Evolutionary conservation across 2,113 vertebrate species (phyloP), one percentile per base, ranked within the genome.

Genomic region (Corydoras maculifer): DNA sequence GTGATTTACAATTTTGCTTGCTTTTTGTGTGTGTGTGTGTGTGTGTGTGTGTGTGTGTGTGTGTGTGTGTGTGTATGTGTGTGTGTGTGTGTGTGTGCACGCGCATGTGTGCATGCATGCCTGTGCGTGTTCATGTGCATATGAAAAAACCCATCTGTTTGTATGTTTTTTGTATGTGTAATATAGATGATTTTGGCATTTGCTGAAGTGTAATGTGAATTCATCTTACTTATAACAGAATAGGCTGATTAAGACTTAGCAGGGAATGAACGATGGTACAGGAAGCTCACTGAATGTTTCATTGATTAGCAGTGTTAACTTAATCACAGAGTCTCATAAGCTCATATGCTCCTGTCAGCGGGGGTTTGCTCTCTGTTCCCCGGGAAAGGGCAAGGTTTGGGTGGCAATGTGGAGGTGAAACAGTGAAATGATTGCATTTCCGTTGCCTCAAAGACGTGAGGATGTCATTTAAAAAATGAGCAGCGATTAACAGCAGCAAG

Each of bases 271-370:
- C 85, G 82, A 83, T 84, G 84, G 84, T 85, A 82, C 87, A 89
- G 89, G 88, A 88, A 89, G 84, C 83, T 81, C 81, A 78, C 83
- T 90, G 88, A 90, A 90, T 90, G 86, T 87, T 86, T 85, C 87
- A 88, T 89, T 90, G 89, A 90, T 89, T 89, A 89, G 86, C 85
- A 84, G 81, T 84, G 84, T 88, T 94, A 90, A 80, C 83, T 86
- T 90, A 89, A 88, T 89, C 85, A 89, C 86, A 87, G 86, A 83
- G 81, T 86, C 87, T 88, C 85, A 25, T 25, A 25, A 25, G 18
- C 18, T 25, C 18, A 79, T 79, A 72, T 49, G 76, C 84, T 73
- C 80, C 83, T 85, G 86, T 89, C 87, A 89, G 87, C 88, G 88
- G 88, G 85, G 84, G 80, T 82, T 85, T 81, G 77, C 83, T 83